Conservation (phyloP, 2,113 vertebrate species). For the Lagenorhynchus albirostris region DNA sequence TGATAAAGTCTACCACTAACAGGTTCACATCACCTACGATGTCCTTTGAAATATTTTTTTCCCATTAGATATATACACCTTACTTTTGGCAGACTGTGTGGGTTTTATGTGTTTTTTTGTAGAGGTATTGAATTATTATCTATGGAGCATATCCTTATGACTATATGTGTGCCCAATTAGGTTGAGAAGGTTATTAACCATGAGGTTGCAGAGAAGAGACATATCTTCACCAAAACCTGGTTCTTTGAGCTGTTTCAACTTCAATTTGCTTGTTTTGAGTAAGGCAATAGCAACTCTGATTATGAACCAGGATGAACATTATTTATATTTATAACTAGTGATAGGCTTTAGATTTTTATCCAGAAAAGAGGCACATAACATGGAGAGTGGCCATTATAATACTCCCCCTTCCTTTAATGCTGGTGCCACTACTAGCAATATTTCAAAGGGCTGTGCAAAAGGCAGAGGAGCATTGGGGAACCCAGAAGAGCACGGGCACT, state of each 20-base stretch:
- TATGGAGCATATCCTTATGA: neutral
- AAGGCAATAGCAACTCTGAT: neutral
- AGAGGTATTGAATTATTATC: neutral
- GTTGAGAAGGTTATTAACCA: neutral
- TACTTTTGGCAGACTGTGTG: neutral
- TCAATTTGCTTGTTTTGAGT: neutral
- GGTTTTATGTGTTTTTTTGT: neutral
- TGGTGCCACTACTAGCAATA: too few species aligned
- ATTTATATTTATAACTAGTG: neutral
- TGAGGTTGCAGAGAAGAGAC: neutral
- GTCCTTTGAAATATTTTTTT: neutral
- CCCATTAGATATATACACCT: neutral
- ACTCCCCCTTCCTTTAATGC: too few species aligned
- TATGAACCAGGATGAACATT: neutral
- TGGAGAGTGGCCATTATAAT: neutral
- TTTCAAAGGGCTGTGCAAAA: neutral
- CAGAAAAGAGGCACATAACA: neutral
- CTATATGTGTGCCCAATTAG: neutral
- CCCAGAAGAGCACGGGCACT: too few species aligned
- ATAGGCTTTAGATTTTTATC: neutral
- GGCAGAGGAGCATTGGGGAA: accelerated
- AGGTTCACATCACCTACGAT: neutral
- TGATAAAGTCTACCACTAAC: neutral
- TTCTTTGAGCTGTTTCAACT: neutral
- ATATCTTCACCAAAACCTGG: neutral